phyloP scores from a whole-genome alignment of 2,888 invertebrate genomes.

The Diadegma fenestrale region DNA sequence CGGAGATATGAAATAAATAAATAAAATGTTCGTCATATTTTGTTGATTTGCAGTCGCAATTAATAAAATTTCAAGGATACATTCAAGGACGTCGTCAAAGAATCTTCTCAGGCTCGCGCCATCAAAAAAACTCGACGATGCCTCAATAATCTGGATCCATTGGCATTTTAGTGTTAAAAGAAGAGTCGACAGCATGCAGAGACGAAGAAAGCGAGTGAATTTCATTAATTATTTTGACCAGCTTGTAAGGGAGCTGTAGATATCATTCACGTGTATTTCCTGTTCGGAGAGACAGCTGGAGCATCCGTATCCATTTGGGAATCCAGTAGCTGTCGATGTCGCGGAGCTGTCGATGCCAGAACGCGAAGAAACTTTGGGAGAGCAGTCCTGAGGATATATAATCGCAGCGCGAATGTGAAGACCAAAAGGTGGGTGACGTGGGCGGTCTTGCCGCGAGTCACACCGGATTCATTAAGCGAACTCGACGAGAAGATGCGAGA shows the following conservation, averaged over 20 bases:
- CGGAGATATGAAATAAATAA: too few relatives aligned
- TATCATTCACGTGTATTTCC: slow-evolving; percentile 37
- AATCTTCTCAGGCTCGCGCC: too few relatives aligned
- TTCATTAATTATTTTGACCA: slow-evolving; percentile 55
- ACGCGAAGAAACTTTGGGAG: slow-evolving; percentile 43
- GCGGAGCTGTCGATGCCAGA: slow-evolving; percentile 8
- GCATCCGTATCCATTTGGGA: slow-evolving; percentile 55
- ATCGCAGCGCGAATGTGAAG: slow-evolving; percentile 37
- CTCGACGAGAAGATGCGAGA: slow-evolving; percentile 64
- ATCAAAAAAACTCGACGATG: not conserved
- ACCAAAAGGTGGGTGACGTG: slow-evolving; percentile 74
- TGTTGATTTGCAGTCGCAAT: not conserved
- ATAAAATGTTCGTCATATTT: not conserved
- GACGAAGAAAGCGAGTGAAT: slow-evolving; percentile 9
- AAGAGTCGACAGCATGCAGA: not conserved
- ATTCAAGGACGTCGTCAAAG: too few relatives aligned
- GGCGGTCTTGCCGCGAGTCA: slow-evolving; percentile 76
- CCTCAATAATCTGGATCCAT: not conserved
- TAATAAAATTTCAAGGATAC: not conserved
- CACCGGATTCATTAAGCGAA: slow-evolving; percentile 78
- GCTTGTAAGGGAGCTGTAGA: slow-evolving; percentile 18
- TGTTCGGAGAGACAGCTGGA: slow-evolving; percentile 33
- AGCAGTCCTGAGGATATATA: slow-evolving; percentile 16
- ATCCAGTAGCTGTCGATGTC: slow-evolving; percentile 57
- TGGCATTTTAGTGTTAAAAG: not conserved